Conservation (phyloP, 2,113 vertebrate species). For the Casuarius casuarius region DNA sequence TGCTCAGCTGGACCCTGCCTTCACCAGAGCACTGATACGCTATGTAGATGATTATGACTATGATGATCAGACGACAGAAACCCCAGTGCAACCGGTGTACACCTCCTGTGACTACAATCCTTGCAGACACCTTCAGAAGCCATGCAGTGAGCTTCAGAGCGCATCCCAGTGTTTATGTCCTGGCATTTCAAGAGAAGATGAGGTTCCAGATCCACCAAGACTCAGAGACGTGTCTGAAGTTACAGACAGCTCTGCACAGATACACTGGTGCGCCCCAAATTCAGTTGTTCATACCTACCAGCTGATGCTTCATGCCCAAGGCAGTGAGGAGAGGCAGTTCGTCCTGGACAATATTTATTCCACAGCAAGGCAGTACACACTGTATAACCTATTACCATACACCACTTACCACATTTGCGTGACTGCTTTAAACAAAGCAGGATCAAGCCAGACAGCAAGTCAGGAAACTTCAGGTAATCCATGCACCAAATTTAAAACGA, state of each 20-base stretch:
- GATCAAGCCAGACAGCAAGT: conserved; percentile 56
- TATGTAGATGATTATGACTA: conserved; percentile 60
- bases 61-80: fast-evolving
- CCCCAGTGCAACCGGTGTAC: background rate
- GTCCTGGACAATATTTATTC: conserved; percentile 69
- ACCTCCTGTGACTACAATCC: conserved; percentile 76
- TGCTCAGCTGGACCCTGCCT: background rate
- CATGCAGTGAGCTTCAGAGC: conserved; percentile 75
- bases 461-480: background rate
- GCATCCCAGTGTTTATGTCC: conserved; percentile 74
- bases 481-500: conserved; percentile 75
- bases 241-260: conserved; percentile 75
- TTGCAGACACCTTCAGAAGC: conserved; percentile 81
- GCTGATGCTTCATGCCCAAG: conserved; percentile 58
- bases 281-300: conserved; percentile 78
- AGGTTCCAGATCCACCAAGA: conserved; percentile 71
- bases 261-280: conserved; percentile 83
- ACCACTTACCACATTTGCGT: conserved; percentile 79
- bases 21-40: background rate
- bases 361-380: conserved; percentile 71
- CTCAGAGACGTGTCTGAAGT: conserved; percentile 69
- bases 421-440: conserved; percentile 75
- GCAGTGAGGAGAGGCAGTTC: background rate
- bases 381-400: conserved; percentile 72
- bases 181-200: conserved; percentile 59